Evolutionary conservation across 1,140 invertebrate species (phyloP).

Genomic region (Pseudomyrmex flavicornis): DNA sequence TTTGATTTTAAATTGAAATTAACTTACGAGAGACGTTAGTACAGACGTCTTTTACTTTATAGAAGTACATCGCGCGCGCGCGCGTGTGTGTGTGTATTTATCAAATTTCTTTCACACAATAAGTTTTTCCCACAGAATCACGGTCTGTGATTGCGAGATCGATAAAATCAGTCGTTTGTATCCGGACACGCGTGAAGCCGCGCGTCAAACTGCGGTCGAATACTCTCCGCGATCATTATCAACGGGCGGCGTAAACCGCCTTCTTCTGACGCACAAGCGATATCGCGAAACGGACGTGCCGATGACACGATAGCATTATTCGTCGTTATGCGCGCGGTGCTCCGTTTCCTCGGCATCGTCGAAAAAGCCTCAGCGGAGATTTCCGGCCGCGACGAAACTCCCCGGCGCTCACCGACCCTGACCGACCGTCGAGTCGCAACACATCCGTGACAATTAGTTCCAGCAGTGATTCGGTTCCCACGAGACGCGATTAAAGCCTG

Average conservation of each 20-base stretch:
- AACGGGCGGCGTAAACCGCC: neutral
- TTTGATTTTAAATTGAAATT: neutral
- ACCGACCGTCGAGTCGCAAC: constrained; percentile 42
- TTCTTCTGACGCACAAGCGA: constrained; percentile 35
- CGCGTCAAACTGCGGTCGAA: constrained; percentile 10
- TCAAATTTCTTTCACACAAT: neutral
- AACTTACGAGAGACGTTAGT: no score
- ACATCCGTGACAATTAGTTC: constrained; percentile 63
- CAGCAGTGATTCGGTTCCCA: constrained; percentile 61
- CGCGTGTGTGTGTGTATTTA: no score
- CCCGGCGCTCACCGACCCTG: constrained; percentile 48
- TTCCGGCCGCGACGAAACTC: constrained; percentile 48
- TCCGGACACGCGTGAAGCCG: neutral
- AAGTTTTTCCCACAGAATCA: neutral
- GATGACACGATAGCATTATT: constrained; percentile 58
- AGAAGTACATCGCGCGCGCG: no score
- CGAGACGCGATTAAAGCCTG: constrained; percentile 37
- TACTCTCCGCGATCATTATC: constrained; percentile 33
- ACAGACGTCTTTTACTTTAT: neutral
- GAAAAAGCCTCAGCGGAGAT: constrained; percentile 34
- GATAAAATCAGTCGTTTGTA: constrained; percentile 28
- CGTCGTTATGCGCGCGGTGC: constrained; percentile 16
- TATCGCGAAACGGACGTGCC: constrained; percentile 54
- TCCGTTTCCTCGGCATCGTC: constrained; percentile 47
- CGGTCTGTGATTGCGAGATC: neutral